phyloP scores from a whole-genome alignment of 2,113 vertebrate genomes.

The Oreochromis spilurus region DNA sequence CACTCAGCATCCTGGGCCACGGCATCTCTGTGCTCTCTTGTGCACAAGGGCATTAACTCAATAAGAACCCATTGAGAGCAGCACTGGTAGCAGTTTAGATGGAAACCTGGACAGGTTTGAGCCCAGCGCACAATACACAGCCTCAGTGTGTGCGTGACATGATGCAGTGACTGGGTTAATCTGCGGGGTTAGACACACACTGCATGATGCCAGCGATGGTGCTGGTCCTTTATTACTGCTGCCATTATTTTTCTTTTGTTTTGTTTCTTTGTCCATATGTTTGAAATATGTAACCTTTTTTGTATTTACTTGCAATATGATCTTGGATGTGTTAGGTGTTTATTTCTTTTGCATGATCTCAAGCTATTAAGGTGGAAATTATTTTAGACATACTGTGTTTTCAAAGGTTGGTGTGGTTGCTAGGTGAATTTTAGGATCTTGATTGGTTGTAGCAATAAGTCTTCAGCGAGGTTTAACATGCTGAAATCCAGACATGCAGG shows the following conservation, averaged over 20 bases:
- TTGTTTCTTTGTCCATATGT: background rate
- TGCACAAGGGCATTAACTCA: background rate
- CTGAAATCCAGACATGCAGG: background rate
- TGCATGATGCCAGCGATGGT: constrained; percentile 22
- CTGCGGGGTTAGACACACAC: background rate
- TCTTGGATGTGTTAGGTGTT: background rate
- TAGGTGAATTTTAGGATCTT: background rate
- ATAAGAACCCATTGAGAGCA: background rate
- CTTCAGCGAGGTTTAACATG: constrained; percentile 29
- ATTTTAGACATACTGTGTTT: background rate
- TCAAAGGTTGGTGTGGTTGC: background rate
- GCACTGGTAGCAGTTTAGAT: constrained; percentile 19
- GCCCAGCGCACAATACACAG: background rate
- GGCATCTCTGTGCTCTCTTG: background rate
- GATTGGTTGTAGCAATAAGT: constrained; percentile 58
- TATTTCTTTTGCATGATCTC: background rate
- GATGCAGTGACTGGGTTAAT: background rate
- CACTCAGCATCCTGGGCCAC: background rate
- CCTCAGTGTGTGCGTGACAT: background rate
- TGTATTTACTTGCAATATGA: constrained; percentile 39
- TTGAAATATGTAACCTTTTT: background rate
- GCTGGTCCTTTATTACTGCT: background rate
- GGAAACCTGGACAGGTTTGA: background rate
- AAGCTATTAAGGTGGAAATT: background rate
- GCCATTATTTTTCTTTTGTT: background rate